These are phyloP conservation scores for Ericerus pela DNA, from an alignment of 1,140 invertebrate genomes.

Conservation along the genomic window DNA sequence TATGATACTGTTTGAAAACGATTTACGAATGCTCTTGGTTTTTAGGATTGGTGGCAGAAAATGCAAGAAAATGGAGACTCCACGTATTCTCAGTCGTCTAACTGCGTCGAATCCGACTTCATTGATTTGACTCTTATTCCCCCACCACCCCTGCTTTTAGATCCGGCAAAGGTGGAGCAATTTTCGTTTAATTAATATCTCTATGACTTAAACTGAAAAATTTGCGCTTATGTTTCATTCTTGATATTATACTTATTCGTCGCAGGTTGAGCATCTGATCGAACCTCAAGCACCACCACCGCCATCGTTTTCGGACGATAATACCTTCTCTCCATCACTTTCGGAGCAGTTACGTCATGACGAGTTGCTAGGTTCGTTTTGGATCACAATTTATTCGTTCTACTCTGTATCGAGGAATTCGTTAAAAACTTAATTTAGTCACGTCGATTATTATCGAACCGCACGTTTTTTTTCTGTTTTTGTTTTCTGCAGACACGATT, in stretches of 20 bases:
- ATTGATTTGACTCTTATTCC: conserved; percentile 79
- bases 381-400: too few relatives aligned
- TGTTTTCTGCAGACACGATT: conserved; percentile 4
- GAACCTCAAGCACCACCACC: not conserved
- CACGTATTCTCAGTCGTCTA: conserved; percentile 34
- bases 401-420: too few relatives aligned
- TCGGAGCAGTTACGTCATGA: not conserved
- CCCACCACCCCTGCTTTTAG: conserved; percentile 50
- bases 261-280: not conserved
- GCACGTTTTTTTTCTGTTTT: too few relatives aligned
- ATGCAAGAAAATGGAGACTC: conserved; percentile 30
- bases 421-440: too few relatives aligned
- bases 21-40: too few relatives aligned
- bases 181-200: too few relatives aligned
- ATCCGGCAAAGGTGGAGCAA: not conserved
- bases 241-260: not conserved
- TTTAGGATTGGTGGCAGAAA: conserved; percentile 31
- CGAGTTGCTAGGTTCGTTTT: not conserved
- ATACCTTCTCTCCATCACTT: not conserved
- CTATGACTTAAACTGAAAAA: too few relatives aligned
- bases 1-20: too few relatives aligned
- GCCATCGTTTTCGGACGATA: conserved; percentile 1
- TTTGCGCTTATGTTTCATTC: not conserved
- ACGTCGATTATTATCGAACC: too few relatives aligned
- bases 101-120: conserved; percentile 68